Evolutionary conservation across 2,888 invertebrate species (phyloP).

Genomic region (Taphrorychus bicolor): DNA sequence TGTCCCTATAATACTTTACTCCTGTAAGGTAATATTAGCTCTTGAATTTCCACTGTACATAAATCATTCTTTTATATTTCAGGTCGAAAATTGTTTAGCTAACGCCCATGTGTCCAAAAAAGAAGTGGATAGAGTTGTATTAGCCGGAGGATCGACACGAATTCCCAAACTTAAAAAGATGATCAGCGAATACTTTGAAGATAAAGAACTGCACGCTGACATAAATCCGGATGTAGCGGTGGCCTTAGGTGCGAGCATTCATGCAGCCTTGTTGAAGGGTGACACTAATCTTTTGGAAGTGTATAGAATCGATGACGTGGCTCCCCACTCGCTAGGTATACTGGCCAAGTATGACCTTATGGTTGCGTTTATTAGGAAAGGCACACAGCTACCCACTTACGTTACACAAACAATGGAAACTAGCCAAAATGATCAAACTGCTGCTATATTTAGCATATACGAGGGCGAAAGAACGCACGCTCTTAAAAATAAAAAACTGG

Average conservation of each 20-base stretch:
- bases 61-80: conserved; percentile 28
- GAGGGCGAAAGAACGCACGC: conserved; percentile 44
- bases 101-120: conserved; percentile 30
- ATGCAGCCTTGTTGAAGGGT: conserved; percentile 41
- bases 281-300: conserved; percentile 19
- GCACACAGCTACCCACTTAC: conserved; percentile 34
- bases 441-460: conserved; percentile 29
- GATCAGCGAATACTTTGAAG: conserved; percentile 37
- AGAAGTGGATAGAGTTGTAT: conserved; percentile 42
- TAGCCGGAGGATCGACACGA: conserved; percentile 46
- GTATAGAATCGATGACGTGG: conserved; percentile 43
- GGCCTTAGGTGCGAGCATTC: conserved; percentile 45
- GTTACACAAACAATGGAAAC: conserved; percentile 17
- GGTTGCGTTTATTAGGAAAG: conserved; percentile 40
- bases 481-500: conserved; percentile 41
- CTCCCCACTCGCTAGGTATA: conserved; percentile 44
- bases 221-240: conserved; percentile 47
- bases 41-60: neutral
- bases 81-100: conserved; percentile 38
- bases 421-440: conserved; percentile 36
- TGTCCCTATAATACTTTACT: no score
- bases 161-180: conserved; percentile 43
- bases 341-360: conserved; percentile 38
- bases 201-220: conserved; percentile 39
- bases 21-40: neutral